phyloP scores from a whole-genome alignment of 2,888 invertebrate genomes.

The Chrysomela aeneicollis region DNA sequence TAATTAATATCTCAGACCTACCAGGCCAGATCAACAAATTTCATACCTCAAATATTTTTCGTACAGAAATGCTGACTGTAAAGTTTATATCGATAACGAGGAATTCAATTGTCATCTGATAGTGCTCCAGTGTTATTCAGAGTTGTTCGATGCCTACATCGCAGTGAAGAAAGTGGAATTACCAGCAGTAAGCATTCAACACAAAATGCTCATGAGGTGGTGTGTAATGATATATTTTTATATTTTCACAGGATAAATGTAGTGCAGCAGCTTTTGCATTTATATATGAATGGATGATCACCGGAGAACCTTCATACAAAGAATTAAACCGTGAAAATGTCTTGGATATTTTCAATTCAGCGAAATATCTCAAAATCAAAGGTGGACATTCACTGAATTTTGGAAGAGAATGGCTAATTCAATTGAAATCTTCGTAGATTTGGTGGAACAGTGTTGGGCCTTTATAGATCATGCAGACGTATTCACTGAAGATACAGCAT shows the following conservation, averaged over 20 bases:
- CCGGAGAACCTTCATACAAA: slow-evolving; percentile 70
- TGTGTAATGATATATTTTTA: too few species aligned
- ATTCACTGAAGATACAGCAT: slow-evolving; percentile 79
- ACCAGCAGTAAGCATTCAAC: slow-evolving; percentile 50
- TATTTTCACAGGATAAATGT: slow-evolving; percentile 57
- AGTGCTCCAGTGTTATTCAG: slow-evolving; percentile 74
- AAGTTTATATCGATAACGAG: slow-evolving; percentile 70
- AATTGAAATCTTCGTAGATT: slow-evolving; percentile 62
- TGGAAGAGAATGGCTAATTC: too few species aligned
- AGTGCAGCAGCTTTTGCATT: slow-evolving; percentile 70
- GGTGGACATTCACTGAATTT: slow-evolving; percentile 57
- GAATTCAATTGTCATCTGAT: slow-evolving; percentile 75
- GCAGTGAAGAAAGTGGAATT: slow-evolving; percentile 60
- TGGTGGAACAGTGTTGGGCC: slow-evolving; percentile 80
- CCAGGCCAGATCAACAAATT: neutral
- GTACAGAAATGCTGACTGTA: slow-evolving; percentile 73
- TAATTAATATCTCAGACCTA: neutral
- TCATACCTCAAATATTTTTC: slow-evolving; percentile 22
- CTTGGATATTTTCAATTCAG: slow-evolving; percentile 75
- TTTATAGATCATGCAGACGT: slow-evolving; percentile 75
- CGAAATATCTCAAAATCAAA: slow-evolving; percentile 75
- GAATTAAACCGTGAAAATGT: slow-evolving; percentile 74
- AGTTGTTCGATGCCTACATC: slow-evolving; percentile 67
- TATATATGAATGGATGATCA: slow-evolving; percentile 85
- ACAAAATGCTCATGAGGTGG: too few species aligned